Base-by-base conservation (phyloP, 2,113 vertebrate species). In the Hypanus sabinus region DNA sequence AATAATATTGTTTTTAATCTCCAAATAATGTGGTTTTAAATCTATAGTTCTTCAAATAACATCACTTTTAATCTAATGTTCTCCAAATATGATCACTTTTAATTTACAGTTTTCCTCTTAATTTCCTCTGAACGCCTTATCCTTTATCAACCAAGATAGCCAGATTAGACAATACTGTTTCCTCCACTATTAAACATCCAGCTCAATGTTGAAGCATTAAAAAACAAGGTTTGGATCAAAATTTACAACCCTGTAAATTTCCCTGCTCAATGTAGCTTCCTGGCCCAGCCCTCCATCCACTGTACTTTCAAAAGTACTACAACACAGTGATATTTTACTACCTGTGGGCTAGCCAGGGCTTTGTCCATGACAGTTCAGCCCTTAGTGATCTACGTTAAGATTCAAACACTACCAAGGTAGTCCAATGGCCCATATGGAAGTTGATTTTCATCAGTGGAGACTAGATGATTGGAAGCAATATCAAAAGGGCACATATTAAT, bases 101-200 rank as follows among this genome's bases (percentile, higher is more conserved):
- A 70, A 92, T 27, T n/a, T 38, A 93, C 22, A 55, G 38, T 93
- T 93, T 3, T 30, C 36, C 24, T 10, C 22, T 73, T 73, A 73
- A 93, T 55, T 93, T 93, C 38, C 91, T 93, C 38, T 55, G 91
- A 73, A 70, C 20, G 7, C 4, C 90, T 55, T 55, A 73, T 93
- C 62, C 62, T 90, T 62, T 18, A 18, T n/a, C 9, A 93, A 9
- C 36, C 22, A 46, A 33, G 68, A 93, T 46, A 73, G 20, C 60
- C 57, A 90, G 30, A 90, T 8, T 30, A 75, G 24, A 12, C 33
- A 27, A 93, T 18, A 92, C 80, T 24, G 36, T 38, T 8, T 27
- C 71, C 62, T 9, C 16, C 91, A 55, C 10, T 55, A 55, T 73
- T 60, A 46, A 36, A 83, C 70, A 38, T 68, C 65, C 0, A 80